These are phyloP conservation scores for Chrysolina americana DNA, from an alignment of 2,888 invertebrate species.

Conservation along the genomic window DNA sequence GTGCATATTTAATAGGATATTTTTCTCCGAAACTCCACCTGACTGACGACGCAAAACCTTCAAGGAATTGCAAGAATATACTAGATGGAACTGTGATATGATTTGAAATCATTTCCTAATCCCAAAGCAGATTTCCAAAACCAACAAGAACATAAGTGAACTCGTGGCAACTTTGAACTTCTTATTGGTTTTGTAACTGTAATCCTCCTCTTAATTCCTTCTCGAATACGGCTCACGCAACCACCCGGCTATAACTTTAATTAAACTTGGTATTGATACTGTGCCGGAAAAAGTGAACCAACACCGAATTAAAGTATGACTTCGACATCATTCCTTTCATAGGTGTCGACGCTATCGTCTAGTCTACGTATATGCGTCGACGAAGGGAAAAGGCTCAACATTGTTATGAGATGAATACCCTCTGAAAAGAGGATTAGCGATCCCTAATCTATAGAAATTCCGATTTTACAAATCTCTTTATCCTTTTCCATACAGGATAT, in stretches of 20 bases:
- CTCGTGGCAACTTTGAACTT: constrained; percentile 58
- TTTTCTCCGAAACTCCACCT: too few relatives aligned
- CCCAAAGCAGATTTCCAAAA: constrained; percentile 17
- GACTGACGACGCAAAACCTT: too few relatives aligned
- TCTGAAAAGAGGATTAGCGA: too few relatives aligned
- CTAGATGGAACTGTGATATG: neutral
- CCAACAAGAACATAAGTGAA: constrained; percentile 16
- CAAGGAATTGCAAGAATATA: neutral
- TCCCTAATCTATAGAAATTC: too few relatives aligned
- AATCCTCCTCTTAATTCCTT: constrained; percentile 62
- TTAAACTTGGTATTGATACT: constrained; percentile 60
- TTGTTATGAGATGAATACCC: too few relatives aligned
- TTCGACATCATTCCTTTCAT: constrained; percentile 9
- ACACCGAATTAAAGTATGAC: constrained; percentile 1
- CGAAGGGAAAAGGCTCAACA: too few relatives aligned
- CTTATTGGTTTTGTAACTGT: constrained; percentile 63
- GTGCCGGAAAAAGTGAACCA: constrained; percentile 21
- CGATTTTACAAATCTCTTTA: too few relatives aligned
- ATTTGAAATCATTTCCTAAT: constrained; percentile 9
- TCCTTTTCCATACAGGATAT: too few relatives aligned
- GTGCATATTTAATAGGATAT: too few relatives aligned
- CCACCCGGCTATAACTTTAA: constrained; percentile 61
- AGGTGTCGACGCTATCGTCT: neutral
- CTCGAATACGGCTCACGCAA: constrained; percentile 59
- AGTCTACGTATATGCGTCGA: too few relatives aligned